A percentile compares a stretch with the other conserved stretches of the same genome.
These are phyloP conservation scores for Isaurus tuberculatus DNA, from an alignment of 92 coral and sea anemone genomes.

Conservation along the genomic window DNA sequence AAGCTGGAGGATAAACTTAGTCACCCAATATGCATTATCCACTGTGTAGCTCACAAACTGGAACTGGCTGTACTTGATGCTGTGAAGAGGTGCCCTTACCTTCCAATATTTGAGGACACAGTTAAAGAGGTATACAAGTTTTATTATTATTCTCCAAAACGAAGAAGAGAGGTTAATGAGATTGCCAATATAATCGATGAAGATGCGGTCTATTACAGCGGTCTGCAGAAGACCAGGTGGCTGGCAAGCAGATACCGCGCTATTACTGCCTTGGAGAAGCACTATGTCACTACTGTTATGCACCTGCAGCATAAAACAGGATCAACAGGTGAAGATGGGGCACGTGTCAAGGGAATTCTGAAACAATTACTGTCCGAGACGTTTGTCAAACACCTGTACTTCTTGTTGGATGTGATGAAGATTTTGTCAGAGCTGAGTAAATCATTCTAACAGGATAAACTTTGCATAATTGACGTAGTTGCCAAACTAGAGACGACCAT, in stretches of 20 bases:
- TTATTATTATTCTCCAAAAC: conserved; percentile 57
- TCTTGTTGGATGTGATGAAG: too few relatives aligned
- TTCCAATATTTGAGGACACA: conserved; percentile 33
- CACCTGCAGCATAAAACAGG: conserved; percentile 59
- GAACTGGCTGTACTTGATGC: conserved; percentile 65
- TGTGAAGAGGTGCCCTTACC: conserved; percentile 33
- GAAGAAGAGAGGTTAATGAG: conserved; percentile 49
- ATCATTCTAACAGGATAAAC: too few relatives aligned
- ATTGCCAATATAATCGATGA: conserved; percentile 46
- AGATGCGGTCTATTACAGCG: conserved; percentile 48
- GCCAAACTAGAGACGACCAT: too few relatives aligned
- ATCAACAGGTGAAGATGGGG: conserved; percentile 50
- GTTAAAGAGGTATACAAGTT: conserved; percentile 44
- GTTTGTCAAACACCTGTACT: too few relatives aligned
- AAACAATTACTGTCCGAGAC: not conserved
- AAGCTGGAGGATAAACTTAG: conserved; percentile 31
- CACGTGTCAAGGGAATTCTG: conserved; percentile 56
- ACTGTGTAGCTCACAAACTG: conserved; percentile 67
- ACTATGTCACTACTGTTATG: conserved; percentile 40
- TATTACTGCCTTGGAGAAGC: conserved; percentile 52
- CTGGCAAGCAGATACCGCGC: conserved; percentile 49
- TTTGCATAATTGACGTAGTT: too few relatives aligned
- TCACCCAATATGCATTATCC: conserved; percentile 45
- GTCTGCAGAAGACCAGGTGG: conserved; percentile 58
- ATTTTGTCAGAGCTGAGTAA: too few relatives aligned